Conservation (phyloP, 37 sponge, comb jelly and placozoan genomes). For the Ephydatia muelleri region DNA sequence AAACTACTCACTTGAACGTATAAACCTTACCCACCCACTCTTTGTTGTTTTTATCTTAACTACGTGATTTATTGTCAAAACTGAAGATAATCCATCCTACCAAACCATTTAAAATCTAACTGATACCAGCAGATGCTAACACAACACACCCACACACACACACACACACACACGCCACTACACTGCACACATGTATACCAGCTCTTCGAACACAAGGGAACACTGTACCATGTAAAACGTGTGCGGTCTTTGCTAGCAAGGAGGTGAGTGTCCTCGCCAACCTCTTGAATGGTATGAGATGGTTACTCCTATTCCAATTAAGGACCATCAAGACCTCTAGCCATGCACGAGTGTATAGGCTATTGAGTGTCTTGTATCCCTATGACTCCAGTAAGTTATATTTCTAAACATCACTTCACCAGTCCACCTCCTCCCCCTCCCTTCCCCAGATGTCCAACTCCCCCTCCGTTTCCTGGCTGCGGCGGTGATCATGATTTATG, state of each 20-base stretch:
- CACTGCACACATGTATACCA: neutral
- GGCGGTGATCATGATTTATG: neutral
- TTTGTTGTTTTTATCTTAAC: no score
- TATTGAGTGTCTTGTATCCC: neutral
- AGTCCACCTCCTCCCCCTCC: neutral
- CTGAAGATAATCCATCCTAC: no score
- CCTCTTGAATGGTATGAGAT: neutral
- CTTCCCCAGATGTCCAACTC: conserved; percentile 8
- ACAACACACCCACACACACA: no score
- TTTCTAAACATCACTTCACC: neutral
- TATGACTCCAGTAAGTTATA: neutral
- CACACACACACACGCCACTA: no score
- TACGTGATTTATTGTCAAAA: no score
- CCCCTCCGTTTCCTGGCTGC: conserved; percentile 22
- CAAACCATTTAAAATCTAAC: no score
- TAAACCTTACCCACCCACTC: no score
- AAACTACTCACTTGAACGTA: no score
- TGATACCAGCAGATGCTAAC: no score
- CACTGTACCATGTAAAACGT: neutral
- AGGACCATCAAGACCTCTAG: neutral
- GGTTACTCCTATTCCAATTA: neutral
- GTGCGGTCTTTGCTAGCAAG: neutral
- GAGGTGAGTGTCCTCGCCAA: neutral
- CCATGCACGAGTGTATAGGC: neutral
- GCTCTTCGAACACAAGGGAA: neutral